Evolutionary conservation across 2,888 invertebrate genomes (phyloP).

Genomic region (Homarus gammarus): DNA sequence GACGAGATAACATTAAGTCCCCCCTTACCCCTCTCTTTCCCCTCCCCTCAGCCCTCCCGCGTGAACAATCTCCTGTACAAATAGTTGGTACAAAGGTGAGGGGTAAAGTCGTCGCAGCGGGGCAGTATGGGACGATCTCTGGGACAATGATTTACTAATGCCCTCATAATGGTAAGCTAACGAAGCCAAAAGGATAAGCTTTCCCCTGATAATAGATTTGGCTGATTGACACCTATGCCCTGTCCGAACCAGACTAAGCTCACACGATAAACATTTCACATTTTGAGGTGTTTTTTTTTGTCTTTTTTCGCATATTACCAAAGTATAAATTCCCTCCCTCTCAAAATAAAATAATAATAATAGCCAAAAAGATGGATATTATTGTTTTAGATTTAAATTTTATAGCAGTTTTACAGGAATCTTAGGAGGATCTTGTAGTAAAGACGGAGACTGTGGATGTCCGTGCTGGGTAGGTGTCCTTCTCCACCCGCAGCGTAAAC

Average conservation of each 20-base stretch:
- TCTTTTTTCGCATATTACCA: no score
- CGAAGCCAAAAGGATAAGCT: constrained; percentile 52
- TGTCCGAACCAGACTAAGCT: neutral
- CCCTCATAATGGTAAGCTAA: constrained; percentile 58
- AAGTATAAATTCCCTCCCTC: no score
- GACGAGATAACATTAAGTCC: neutral
- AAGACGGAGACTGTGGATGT: no score
- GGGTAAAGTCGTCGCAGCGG: constrained; percentile 38
- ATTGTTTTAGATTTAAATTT: no score
- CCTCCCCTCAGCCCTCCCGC: neutral
- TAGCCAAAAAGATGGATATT: no score
- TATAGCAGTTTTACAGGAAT: no score
- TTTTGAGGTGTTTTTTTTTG: no score
- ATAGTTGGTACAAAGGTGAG: constrained; percentile 35
- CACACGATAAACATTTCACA: no score
- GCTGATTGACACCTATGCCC: constrained; percentile 56
- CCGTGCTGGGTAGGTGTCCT: neutral
- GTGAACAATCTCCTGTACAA: constrained; percentile 52
- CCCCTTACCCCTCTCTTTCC: neutral
- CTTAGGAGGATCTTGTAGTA: no score
- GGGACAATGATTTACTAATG: constrained; percentile 58
- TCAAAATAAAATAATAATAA: no score
- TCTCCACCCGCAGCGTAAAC: neutral
- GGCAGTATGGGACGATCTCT: constrained; percentile 29
- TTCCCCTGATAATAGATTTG: constrained; percentile 49